phyloP scores from a whole-genome alignment of 1,140 invertebrate genomes.

The Teleopsis dalmanni region DNA sequence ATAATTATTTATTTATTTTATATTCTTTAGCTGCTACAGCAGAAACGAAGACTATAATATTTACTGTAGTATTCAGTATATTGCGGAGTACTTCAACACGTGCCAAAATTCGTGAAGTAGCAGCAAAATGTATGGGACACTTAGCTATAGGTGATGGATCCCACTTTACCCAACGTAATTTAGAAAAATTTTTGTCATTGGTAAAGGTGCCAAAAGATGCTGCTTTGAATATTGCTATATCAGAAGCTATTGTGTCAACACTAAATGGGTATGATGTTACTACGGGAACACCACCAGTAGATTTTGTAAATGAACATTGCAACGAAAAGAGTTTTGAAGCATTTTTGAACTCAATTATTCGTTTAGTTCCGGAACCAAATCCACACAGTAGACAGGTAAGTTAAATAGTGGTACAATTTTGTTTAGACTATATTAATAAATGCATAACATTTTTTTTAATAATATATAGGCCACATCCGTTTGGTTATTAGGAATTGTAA shows the following conservation, averaged over 20 bases:
- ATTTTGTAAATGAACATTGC: constrained; percentile 46
- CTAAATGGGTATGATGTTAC: constrained; percentile 47
- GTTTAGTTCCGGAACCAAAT: constrained; percentile 63
- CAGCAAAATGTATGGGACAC: constrained; percentile 37
- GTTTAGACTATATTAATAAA: neutral
- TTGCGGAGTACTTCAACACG: constrained; percentile 30
- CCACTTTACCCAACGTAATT: constrained; percentile 34
- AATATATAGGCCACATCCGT: constrained; percentile 42
- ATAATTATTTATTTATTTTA: constrained; percentile 1
- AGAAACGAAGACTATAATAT: constrained; percentile 32
- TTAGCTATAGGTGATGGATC: constrained; percentile 41
- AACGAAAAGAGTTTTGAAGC: constrained; percentile 55
- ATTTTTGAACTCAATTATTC: constrained; percentile 63
- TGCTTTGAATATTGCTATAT: constrained; percentile 41
- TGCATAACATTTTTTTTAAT: neutral
- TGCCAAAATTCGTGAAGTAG: constrained; percentile 37
- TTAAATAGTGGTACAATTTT: neutral
- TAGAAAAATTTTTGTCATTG: constrained; percentile 34
- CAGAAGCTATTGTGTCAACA: constrained; percentile 38
- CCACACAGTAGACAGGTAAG: constrained; percentile 75
- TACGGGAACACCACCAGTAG: constrained; percentile 52
- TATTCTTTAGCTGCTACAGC: constrained; percentile 12
- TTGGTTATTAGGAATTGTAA: constrained; percentile 76
- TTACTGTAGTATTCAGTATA: constrained; percentile 31
- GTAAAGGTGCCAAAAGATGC: constrained; percentile 39